These are phyloP conservation scores for Pseudomyrmex cubaensis DNA, from an alignment of 1,140 invertebrate species.

Conservation along the genomic window DNA sequence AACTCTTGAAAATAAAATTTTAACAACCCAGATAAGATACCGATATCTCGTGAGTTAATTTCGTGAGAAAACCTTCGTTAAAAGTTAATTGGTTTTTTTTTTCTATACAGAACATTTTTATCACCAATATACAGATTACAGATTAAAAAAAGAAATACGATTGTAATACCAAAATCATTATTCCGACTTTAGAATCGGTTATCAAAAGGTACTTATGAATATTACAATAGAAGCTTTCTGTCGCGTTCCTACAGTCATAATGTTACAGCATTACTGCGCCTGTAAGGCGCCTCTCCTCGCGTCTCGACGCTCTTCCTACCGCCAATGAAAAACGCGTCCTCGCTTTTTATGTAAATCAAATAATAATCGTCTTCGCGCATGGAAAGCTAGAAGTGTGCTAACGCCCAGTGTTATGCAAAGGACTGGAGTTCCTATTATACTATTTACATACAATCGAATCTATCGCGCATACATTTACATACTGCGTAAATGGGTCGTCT, in stretches of 20 bases:
- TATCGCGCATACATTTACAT: slow-evolving; percentile 73
- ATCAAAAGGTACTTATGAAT: slow-evolving; percentile 12
- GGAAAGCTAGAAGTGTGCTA: slow-evolving; percentile 57
- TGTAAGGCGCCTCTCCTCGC: slow-evolving; percentile 14
- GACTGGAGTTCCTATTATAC: slow-evolving; percentile 65
- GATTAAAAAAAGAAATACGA: not conserved
- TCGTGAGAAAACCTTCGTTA: too few relatives aligned
- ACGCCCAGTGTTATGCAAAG: slow-evolving; percentile 68
- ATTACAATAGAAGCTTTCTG: slow-evolving; percentile 12
- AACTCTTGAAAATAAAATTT: not conserved
- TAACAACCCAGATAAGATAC: too few relatives aligned
- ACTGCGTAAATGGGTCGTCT: slow-evolving; percentile 68
- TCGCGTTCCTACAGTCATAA: slow-evolving; percentile 19
- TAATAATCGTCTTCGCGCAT: slow-evolving; percentile 58
- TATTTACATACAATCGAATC: slow-evolving; percentile 76
- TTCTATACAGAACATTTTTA: not conserved
- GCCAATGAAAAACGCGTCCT: slow-evolving; percentile 56
- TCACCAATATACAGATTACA: not conserved
- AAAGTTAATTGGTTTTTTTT: too few relatives aligned
- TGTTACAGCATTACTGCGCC: slow-evolving; percentile 18
- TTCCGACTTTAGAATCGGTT: slow-evolving; percentile 18
- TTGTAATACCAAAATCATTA: not conserved
- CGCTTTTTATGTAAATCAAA: slow-evolving; percentile 65
- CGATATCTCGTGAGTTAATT: too few relatives aligned
- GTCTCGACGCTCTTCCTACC: slow-evolving; percentile 24